Base-by-base conservation (phyloP, 2,888 invertebrate species). In the Drosophila barbarae region DNA sequence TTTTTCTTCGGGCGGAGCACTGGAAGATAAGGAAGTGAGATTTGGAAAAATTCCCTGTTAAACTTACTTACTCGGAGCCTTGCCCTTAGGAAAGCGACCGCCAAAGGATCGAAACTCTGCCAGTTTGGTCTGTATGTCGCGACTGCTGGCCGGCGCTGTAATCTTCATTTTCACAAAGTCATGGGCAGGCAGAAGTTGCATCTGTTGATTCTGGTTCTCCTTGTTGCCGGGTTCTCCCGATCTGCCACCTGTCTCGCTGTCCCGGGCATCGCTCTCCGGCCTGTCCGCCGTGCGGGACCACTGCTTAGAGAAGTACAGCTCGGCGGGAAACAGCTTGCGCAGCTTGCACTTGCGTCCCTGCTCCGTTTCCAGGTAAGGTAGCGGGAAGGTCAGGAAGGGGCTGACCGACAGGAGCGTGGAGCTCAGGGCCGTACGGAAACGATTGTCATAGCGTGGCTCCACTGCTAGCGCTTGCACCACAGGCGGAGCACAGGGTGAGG, bases 101-200 rank as follows among this genome's bases (percentile, higher is more conserved):
- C 98, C 98, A 67, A 93, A 92, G 0, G 98, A 96, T 35, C 98
- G 91, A 89, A 95, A 98, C 89, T 95, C 93, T 0, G 98, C 95
- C 10, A 98, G 89, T 58, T 95, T 86, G 0, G 93, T 92, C 88
- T 94, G 94, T 35, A 95, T 90, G 2, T 93, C 92, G 0, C 91
- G 90, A 64, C 92, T 92, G 69, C 94, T 93, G 5, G 92, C 90
- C 1, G 92, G 89, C 13, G 92, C 89, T 1, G 93, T 93, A 39
- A 98, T 91, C 79, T 94, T 94, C 65, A 93, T 90, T 28, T 91
- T 90, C 0, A 95, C 90, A 87, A 98, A 96, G 7, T 93, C 92
- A 90, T 98, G 96, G 0, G 91, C 88, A 8, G 93, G 91, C 89
- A 93, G 90, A 6, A 91, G 78, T 80, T 86, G 71, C 30, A 21